These are phyloP conservation scores for Drosophila tani DNA, from an alignment of 1,140 invertebrate species.

Conservation along the genomic window DNA sequence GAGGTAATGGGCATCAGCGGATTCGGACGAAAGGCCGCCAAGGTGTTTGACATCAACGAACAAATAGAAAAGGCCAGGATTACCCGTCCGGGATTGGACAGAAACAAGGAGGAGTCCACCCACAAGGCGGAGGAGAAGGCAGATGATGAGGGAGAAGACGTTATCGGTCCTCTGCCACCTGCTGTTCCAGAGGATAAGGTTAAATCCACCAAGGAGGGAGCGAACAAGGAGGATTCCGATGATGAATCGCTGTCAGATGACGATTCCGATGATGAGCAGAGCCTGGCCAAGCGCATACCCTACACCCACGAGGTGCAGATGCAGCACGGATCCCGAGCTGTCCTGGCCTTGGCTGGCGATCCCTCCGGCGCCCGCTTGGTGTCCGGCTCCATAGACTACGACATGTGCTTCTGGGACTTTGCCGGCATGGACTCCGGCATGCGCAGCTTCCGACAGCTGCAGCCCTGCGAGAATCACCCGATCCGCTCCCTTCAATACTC, in stretches of 20 bases:
- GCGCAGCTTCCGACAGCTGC: constrained; percentile 95
- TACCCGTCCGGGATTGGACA: constrained; percentile 34
- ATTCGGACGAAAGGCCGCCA: constrained; percentile 92
- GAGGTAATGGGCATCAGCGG: constrained; percentile 91
- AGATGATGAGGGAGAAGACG: constrained; percentile 55
- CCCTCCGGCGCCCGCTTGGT: constrained; percentile 96
- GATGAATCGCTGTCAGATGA: constrained; percentile 55
- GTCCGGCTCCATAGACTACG: constrained; percentile 97
- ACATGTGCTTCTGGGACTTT: constrained; percentile 99
- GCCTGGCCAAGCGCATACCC: constrained; percentile 89
- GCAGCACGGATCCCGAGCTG: constrained; percentile 93
- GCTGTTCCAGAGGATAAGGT: constrained; percentile 3
- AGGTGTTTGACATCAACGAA: constrained; percentile 89
- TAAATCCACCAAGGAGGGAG: constrained; percentile 16
- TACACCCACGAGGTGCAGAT: constrained; percentile 92
- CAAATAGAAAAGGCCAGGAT: constrained; percentile 79
- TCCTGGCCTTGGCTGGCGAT: constrained; percentile 95
- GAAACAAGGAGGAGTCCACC: constrained; percentile 12
- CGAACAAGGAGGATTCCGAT: constrained; percentile 40
- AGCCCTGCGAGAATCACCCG: constrained; percentile 98
- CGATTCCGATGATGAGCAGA: constrained; percentile 86
- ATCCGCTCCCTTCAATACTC: constrained; percentile 97
- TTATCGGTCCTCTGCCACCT: constrained; percentile 73
- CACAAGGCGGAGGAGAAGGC: constrained; percentile 4
- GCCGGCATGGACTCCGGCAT: constrained; percentile 97